phyloP scores from a whole-genome alignment of 2,888 invertebrate species.

The Lycocerus yunnanus region DNA sequence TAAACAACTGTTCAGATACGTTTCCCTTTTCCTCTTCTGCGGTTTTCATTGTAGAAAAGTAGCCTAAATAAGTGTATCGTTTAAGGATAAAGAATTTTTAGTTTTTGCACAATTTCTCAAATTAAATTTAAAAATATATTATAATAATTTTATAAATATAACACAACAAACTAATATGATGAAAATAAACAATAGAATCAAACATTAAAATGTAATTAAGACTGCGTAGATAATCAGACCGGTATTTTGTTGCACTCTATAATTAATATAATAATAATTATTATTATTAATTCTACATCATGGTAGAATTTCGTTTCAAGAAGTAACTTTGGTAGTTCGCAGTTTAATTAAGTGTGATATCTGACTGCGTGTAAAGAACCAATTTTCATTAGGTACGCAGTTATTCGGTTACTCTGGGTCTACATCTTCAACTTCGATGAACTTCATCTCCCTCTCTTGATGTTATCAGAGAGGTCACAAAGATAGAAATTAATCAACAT shows the following conservation, averaged over 20 bases:
- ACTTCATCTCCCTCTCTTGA: constrained; percentile 12
- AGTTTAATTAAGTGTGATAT: constrained; percentile 42
- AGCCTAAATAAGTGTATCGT: no score
- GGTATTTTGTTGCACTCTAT: background rate
- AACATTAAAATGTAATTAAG: no score
- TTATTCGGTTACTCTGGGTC: constrained; percentile 8
- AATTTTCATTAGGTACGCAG: constrained; percentile 13
- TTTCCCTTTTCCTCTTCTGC: no score
- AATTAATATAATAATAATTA: background rate
- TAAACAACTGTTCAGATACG: no score
- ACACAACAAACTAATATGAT: no score
- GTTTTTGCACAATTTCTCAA: no score
- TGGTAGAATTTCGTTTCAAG: background rate
- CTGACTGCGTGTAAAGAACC: constrained; percentile 20
- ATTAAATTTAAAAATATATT: no score
- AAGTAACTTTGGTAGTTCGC: constrained; percentile 31
- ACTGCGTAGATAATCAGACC: no score
- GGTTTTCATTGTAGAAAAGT: no score
- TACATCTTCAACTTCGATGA: constrained; percentile 13
- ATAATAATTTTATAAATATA: no score
- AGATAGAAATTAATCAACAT: constrained; percentile 21
- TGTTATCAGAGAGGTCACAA: constrained; percentile 17
- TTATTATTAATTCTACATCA: background rate
- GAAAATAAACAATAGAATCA: no score
- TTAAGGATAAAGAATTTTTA: no score